These are phyloP conservation scores for Bryconaethiops microstoma DNA, from an alignment of 2,797 vertebrate genomes.

Conservation along the genomic window DNA sequence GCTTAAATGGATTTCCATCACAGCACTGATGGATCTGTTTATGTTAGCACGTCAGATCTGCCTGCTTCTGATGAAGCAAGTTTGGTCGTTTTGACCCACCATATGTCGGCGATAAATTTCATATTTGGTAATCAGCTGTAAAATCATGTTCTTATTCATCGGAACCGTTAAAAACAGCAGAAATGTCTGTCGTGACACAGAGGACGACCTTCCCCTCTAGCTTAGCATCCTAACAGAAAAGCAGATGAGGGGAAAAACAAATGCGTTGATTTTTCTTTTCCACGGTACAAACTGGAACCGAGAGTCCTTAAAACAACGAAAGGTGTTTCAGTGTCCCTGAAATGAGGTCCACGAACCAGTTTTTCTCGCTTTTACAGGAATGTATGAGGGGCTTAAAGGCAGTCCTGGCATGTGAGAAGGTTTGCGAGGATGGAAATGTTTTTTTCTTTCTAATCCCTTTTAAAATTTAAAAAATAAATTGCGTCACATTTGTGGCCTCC, in stretches of 20 bases:
- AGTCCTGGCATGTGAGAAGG: not conserved
- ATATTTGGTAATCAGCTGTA: not conserved
- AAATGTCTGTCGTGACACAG: not conserved
- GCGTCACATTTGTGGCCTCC: too few species aligned
- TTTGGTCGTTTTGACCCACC: not conserved
- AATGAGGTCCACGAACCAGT: conserved; percentile 16
- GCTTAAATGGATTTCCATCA: conserved; percentile 4
- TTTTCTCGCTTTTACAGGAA: conserved; percentile 27
- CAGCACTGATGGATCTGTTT: not conserved
- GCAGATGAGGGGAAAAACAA: too few species aligned
- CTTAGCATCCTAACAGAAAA: not conserved
- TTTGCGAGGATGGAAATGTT: not conserved
- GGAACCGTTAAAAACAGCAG: too few species aligned
- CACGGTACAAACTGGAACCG: not conserved
- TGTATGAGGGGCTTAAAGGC: conserved; percentile 23
- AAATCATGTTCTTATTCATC: not conserved
- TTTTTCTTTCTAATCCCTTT: too few species aligned
- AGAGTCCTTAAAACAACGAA: not conserved
- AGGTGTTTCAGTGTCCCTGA: not conserved
- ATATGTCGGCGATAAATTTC: not conserved
- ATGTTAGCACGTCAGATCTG: not conserved
- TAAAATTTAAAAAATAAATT: too few species aligned
- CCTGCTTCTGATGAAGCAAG: not conserved
- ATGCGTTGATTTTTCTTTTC: not conserved
- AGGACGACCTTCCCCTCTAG: not conserved